Evolutionary conservation across 2,113 vertebrate genomes (phyloP).

Genomic region (Phalacrocorax brasilianus): DNA sequence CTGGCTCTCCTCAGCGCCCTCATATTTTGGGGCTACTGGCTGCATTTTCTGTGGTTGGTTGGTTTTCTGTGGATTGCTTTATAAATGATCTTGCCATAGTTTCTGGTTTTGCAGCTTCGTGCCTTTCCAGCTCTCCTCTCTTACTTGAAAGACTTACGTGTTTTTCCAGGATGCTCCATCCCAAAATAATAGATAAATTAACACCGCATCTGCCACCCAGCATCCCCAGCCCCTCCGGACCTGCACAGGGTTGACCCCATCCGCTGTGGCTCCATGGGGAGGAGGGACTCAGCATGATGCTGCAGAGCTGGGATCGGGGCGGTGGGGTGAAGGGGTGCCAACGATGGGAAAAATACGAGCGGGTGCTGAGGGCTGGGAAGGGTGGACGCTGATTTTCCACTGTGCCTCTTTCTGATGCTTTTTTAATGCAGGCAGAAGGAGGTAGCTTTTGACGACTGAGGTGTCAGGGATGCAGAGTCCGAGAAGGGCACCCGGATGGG

Average conservation of each 20-base stretch:
- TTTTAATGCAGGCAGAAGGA: background rate
- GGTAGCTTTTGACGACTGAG: background rate
- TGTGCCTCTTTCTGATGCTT: background rate
- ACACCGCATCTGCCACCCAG: background rate
- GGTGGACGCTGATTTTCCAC: background rate
- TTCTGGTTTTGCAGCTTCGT: background rate
- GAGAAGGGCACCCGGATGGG: background rate
- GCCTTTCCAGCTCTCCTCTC: background rate
- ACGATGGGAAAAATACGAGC: background rate
- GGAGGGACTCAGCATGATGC: background rate
- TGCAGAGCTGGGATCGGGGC: background rate
- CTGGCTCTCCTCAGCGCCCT: background rate
- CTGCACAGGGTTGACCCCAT: no score
- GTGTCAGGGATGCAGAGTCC: background rate
- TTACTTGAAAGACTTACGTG: background rate
- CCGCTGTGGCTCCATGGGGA: background rate
- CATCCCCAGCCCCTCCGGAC: background rate
- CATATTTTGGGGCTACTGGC: background rate
- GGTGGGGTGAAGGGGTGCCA: background rate
- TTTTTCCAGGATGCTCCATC: background rate
- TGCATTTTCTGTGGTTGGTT: background rate
- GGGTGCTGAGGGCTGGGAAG: background rate
- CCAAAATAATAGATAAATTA: background rate
- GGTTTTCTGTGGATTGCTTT: background rate
- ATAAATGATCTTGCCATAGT: background rate